Evolutionary conservation across 2,888 invertebrate species (phyloP).

Genomic region (Lissonota sp.): DNA sequence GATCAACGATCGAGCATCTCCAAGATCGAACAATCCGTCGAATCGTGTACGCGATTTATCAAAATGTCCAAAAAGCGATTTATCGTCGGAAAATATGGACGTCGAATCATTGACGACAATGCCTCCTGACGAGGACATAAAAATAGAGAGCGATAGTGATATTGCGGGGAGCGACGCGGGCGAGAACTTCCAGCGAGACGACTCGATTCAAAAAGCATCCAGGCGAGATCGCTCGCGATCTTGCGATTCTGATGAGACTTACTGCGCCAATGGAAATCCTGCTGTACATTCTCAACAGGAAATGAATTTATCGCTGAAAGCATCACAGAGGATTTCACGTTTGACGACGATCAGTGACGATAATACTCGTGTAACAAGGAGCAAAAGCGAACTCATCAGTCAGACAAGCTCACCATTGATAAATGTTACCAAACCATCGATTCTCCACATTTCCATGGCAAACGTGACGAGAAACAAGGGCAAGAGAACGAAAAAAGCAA

Average conservation of each 20-base stretch:
- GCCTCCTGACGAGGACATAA: conserved; percentile 33
- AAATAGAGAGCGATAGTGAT: conserved; percentile 63
- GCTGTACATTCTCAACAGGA: background rate
- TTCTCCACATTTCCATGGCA: background rate
- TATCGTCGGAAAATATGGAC: conserved; percentile 11
- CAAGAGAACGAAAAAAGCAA: conserved; percentile 44
- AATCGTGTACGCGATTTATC: too few relatives aligned
- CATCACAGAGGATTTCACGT: conserved; percentile 14
- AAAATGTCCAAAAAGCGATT: background rate
- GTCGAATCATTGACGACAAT: conserved; percentile 14
- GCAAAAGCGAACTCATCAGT: conserved; percentile 48
- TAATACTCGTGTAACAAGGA: background rate
- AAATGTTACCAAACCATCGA: background rate
- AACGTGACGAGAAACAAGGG: background rate
- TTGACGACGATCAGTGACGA: conserved; percentile 9
- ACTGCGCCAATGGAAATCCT: conserved; percentile 32
- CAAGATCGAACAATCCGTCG: too few relatives aligned
- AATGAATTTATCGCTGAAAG: conserved; percentile 4
- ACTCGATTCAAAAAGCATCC: background rate
- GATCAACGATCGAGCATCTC: too few relatives aligned
- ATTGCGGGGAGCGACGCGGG: conserved; percentile 65
- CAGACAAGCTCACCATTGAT: conserved; percentile 28
- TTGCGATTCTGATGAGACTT: conserved; percentile 54
- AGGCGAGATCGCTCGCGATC: background rate
- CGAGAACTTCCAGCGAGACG: conserved; percentile 57